Base-by-base conservation (phyloP, 2,888 invertebrate species). In the Archaeoteleia sp. region DNA sequence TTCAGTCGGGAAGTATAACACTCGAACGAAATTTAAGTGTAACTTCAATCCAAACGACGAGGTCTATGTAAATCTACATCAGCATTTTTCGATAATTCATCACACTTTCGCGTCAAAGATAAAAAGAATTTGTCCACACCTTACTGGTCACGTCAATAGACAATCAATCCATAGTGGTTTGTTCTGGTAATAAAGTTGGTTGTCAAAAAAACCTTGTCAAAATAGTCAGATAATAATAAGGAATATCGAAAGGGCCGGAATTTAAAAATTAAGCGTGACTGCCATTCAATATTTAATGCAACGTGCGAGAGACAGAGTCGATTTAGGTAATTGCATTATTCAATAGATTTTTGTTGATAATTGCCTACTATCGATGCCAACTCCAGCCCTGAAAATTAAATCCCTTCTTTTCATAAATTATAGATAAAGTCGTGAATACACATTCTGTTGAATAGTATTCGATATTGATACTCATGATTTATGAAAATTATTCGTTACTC, bases 141-240 rank as follows among this genome's bases (percentile, higher is more conserved):
- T n/a, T n/a, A n/a, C n/a, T 6, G 42, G 4, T 25, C 13, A 25
- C 8, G 29, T 27, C 35, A 15, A 54, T 27, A 29, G 43, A 43
- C 54, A 55, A 37, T 55, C 55, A 55, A 45, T 39, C 55, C 37
- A 55, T 55, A 55, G 13, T 55, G n/a, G 55, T 55, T 55, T 55
- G 45, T 30, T 30, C 30, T n/a, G 14, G 25, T n/a, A n/a, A n/a
- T n/a, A n/a, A n/a, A n/a, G n/a, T n/a, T n/a, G n/a, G n/a, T n/a
- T n/a, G n/a, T n/a, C n/a, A n/a, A n/a, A n/a, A n/a, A n/a, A n/a
- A n/a, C n/a, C n/a, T n/a, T n/a, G n/a, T n/a, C n/a, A n/a, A n/a
- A n/a, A n/a, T n/a, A n/a, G n/a, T n/a, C n/a, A n/a, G n/a, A n/a
- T n/a, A n/a, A n/a, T n/a, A n/a, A n/a, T n/a, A n/a, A n/a, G n/a